Percentiles rank a stretch among this genome's conserved stretches.
phyloP scores from a whole-genome alignment of 2,797 vertebrate genomes.

The Chelon labrosus region DNA sequence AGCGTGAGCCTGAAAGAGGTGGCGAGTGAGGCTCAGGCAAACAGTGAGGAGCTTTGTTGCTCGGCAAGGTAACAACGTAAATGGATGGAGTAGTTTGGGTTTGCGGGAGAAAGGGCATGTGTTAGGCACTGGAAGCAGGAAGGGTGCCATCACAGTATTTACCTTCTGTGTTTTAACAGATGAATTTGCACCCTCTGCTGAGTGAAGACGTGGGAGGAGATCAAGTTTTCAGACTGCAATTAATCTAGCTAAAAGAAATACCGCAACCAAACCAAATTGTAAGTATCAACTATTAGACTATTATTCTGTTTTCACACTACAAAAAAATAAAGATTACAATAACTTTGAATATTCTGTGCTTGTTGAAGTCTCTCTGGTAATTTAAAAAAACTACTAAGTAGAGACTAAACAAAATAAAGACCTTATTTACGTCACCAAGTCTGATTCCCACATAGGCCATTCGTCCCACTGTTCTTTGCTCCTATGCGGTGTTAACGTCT shows the following conservation, averaged over 20 bases:
- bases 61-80: conserved; percentile 22
- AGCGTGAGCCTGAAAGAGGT: conserved; percentile 45
- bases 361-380: too few relatives aligned
- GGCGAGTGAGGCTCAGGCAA: conserved; percentile 49
- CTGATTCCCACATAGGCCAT: too few relatives aligned
- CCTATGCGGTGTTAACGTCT: neutral
- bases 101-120: too few relatives aligned
- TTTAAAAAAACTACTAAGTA: too few relatives aligned
- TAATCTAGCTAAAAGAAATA: neutral
- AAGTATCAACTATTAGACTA: too few relatives aligned
- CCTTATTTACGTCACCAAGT: too few relatives aligned
- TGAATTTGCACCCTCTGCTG: neutral
- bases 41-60: conserved; percentile 77
- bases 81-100: conserved; percentile 4
- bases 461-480: too few relatives aligned
- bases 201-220: neutral
- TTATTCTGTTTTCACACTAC: too few relatives aligned
- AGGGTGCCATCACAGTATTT: neutral
- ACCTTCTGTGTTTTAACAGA: neutral
- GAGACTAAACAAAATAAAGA: too few relatives aligned
- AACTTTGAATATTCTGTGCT: too few relatives aligned
- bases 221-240: neutral
- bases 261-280: neutral
- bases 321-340: too few relatives aligned
- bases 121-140: too few relatives aligned